Conservation (phyloP, 2,888 invertebrate genomes). For the Baccha elongata region DNA sequence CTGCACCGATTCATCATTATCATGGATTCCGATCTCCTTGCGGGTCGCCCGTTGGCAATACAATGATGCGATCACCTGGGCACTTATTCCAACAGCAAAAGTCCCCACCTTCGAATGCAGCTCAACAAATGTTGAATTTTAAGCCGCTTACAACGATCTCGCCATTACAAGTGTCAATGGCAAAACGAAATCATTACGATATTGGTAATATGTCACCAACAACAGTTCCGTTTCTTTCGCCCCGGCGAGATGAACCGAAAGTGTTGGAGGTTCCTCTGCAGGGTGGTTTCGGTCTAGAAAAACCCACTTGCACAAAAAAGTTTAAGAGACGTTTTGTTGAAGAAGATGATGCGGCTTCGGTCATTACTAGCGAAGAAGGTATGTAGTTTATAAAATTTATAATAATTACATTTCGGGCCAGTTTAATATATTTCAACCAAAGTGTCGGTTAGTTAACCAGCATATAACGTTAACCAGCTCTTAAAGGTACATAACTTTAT, state of each 20-base stretch:
- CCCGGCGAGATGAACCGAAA: conserved; percentile 79
- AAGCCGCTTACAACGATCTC: conserved; percentile 81
- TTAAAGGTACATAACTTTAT: too few species aligned
- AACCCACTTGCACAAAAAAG: conserved; percentile 81
- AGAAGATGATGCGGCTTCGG: conserved; percentile 82
- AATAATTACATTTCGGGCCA: too few species aligned
- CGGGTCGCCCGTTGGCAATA: conserved; percentile 74
- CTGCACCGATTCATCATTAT: conserved; percentile 62
- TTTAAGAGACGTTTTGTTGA: conserved; percentile 81
- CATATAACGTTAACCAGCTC: too few species aligned
- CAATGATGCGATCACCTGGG: conserved; percentile 79
- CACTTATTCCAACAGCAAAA: conserved; percentile 78
- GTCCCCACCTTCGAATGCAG: conserved; percentile 79
- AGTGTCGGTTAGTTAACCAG: too few species aligned
- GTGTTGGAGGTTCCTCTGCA: conserved; percentile 80
- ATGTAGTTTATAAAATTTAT: conserved; percentile 41
- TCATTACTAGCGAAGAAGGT: conserved; percentile 82
- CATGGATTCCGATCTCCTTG: conserved; percentile 80
- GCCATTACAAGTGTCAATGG: conserved; percentile 80
- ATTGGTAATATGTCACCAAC: conserved; percentile 81
- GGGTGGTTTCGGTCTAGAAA: conserved; percentile 79
- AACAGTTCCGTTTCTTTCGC: conserved; percentile 80
- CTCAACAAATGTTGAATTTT: conserved; percentile 80
- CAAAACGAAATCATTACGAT: conserved; percentile 79
- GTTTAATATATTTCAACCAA: too few species aligned